These are phyloP conservation scores for Bombus picipes DNA, from an alignment of 1,140 invertebrate species.

Conservation along the genomic window DNA sequence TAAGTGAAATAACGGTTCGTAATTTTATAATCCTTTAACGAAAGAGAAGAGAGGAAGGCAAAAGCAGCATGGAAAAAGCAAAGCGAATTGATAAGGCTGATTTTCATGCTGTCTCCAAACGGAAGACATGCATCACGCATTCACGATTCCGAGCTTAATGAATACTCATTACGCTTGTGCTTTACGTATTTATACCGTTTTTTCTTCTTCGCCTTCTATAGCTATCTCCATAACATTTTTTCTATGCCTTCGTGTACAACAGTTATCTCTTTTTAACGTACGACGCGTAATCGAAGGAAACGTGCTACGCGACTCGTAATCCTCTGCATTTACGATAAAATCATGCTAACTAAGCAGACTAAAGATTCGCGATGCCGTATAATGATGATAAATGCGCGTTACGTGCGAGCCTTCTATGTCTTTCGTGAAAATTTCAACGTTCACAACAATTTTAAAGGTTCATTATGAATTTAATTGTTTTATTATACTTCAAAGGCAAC, in stretches of 20 bases:
- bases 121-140: conserved; percentile 17
- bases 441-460: not conserved
- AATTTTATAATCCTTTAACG: not conserved
- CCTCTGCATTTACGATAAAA: conserved; percentile 14
- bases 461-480: not conserved
- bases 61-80: not conserved
- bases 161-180: conserved; percentile 7
- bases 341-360: not conserved
- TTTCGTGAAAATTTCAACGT: too few relatives aligned
- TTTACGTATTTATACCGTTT: conserved; percentile 24
- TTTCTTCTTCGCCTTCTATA: not conserved
- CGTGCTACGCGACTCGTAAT: not conserved
- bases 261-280: not conserved
- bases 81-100: conserved; percentile 4
- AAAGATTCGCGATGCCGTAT: not conserved
- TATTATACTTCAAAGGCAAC: not conserved
- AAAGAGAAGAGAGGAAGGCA: not conserved
- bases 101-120: conserved; percentile 23
- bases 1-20: not conserved
- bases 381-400: not conserved
- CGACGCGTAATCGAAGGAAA: not conserved
- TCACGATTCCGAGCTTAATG: conserved; percentile 4
- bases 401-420: not conserved
- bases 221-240: not conserved
- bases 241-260: not conserved